Conservation (phyloP, 2,888 invertebrate genomes). For the Diaperis boleti region DNA sequence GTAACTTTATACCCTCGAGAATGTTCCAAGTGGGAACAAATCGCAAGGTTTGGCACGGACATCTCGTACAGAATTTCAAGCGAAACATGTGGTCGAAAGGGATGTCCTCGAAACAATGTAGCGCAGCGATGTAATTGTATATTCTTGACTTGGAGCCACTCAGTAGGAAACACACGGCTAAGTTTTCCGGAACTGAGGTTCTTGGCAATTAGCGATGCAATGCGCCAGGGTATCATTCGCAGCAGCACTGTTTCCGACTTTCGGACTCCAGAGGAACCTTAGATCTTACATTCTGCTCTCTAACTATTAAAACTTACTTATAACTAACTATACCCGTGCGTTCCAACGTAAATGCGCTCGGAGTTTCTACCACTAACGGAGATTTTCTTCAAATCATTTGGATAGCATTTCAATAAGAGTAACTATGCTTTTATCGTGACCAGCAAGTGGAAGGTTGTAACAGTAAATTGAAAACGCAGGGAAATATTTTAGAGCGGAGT, state of each 20-base stretch:
- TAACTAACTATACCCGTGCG: constrained; percentile 27
- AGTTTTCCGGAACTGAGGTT: constrained; percentile 51
- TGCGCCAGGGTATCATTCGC: constrained; percentile 57
- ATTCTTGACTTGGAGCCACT: constrained; percentile 38
- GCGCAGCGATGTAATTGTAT: constrained; percentile 36
- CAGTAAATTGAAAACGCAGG: neutral
- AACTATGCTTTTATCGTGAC: neutral
- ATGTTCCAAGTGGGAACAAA: constrained; percentile 47
- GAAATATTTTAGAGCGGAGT: neutral
- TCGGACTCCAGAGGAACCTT: constrained; percentile 54
- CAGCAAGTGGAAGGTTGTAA: neutral
- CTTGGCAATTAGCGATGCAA: constrained; percentile 59
- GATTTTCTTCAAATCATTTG: neutral
- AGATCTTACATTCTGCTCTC: constrained; percentile 51
- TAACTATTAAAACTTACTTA: constrained; percentile 58
- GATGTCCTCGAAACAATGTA: constrained; percentile 13
- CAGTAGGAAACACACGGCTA: constrained; percentile 26
- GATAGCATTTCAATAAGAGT: neutral
- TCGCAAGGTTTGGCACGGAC: constrained; percentile 49
- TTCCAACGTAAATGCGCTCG: neutral
- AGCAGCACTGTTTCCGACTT: constrained; percentile 55
- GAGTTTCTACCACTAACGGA: neutral
- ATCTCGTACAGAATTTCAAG: constrained; percentile 49
- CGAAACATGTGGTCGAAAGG: constrained; percentile 43
- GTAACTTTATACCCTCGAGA: constrained; percentile 41